Base-by-base conservation (phyloP, 2,113 vertebrate species). In the Cynocephalus volans region DNA sequence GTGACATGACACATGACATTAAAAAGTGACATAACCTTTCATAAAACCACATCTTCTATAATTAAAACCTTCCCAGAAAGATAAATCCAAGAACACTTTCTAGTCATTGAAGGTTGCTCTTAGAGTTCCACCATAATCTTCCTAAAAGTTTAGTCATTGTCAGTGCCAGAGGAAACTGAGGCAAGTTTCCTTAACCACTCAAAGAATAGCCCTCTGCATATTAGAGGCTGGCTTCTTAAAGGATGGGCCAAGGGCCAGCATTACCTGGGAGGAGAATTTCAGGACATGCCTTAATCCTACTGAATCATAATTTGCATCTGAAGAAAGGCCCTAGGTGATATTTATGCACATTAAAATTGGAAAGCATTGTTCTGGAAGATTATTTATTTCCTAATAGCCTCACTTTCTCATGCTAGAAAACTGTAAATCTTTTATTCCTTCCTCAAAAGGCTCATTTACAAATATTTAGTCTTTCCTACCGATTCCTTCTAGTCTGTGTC, bases 401-500 rank as follows among this genome's bases (percentile, higher is more conserved):
- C 50, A 56, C 50, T 50, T 50, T 58, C 24, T 9, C 36, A 28
- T n/a, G 8, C 24, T 64, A 80, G 3, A 36, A 81, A 93, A 54
- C 11, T 7, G 18, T 62, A 26, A 52, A 64, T 62, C 15, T 90
- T 94, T 80, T 41, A 69, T 36, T 14, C 11, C 81, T 69, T 83
- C 26, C 14, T 86, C 88, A 45, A 87, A 89, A 75, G 31, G 15
- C 24, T 75, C 56, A 73, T n/a, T 95, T 45, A 88, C 52, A 88
- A 76, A 54, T 70, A 85, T 72, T 67, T 84, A 33, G 62, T 3
- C n/a, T 73, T 92, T 88, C 17, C 15, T 77, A 67, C 8, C 31
- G 58, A 88, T 70, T 64, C 11, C 52, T 92, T 81, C 17, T 23
- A 65, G 24, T 54, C 33, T 50, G 9, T 84, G 13, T 64, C 31